Base-by-base conservation (phyloP, 1,140 invertebrate species). In the Chironomus striatipennis region DNA sequence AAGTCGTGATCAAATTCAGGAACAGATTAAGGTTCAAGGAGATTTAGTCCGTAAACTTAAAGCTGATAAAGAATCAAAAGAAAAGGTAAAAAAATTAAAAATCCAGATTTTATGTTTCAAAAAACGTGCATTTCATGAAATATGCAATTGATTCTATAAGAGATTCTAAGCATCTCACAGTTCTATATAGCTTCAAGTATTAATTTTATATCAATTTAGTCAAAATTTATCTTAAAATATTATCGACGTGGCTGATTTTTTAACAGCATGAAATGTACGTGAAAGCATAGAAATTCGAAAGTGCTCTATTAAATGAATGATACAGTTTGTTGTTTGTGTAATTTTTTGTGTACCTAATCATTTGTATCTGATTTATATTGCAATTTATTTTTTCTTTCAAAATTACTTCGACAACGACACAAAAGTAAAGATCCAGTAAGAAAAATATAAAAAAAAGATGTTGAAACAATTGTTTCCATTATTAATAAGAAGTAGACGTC, bases 31-130 rank as follows among this genome's bases (percentile, higher is more conserved):
- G 84, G 82, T 86, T 77, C 93, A 95, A 84, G 89, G 91, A 75
- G 91, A 94, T 82, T 78, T 93, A 76, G 93, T 95, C 9, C 84
- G 93, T 80, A 89, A 91, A 84, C 83, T 95, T 75, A 95, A 95
- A 85, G 84, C 88, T 76, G 86, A 89, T 12, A 93, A 94, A 83
- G 91, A 91, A 80, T 87, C 88, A 43, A 88, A 85, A 81, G 86
- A 87, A 77, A 88, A 88, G 88, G 90, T 91, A 83, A 84, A 79
- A 83, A 84, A 79, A 83, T 73, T 80, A 77, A 34, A 34, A 34
- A 34, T 34, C 24, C 24, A 34, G 2, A 34, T 76, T 70, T 72
- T 75, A 77, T 77, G 77, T 64, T 78, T 79, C 82, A 15, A n/a
- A n/a, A 57, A 57, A 57, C 47, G 47, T 57, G 47, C 1, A 34